Evolutionary conservation across 2,797 vertebrate genomes (phyloP).

Genomic region (Crypturellus tataupa): DNA sequence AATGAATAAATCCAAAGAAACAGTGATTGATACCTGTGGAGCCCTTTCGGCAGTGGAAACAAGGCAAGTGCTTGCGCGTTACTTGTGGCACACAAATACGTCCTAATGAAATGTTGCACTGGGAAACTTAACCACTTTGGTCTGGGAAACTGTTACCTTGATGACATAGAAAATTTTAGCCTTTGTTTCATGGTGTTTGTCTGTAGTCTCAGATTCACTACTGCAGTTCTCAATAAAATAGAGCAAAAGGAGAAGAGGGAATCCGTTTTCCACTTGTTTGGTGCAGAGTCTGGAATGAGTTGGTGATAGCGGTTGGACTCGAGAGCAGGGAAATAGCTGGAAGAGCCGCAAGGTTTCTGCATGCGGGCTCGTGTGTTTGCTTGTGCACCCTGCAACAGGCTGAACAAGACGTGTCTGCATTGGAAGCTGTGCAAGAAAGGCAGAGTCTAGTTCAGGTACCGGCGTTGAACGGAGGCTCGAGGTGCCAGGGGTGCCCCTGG

Average conservation of each 20-base stretch:
- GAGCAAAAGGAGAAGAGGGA: not conserved
- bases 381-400: not conserved
- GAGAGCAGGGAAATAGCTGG: not conserved
- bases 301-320: constrained; percentile 3
- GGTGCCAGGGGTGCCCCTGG: too few relatives aligned
- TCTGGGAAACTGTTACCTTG: not conserved
- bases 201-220: not conserved
- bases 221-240: constrained; percentile 10
- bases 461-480: too few relatives aligned
- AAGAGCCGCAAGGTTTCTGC: not conserved
- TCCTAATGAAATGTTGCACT: constrained; percentile 40
- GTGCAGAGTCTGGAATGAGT: constrained; percentile 31
- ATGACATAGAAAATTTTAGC: constrained; percentile 22
- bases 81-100: constrained; percentile 11
- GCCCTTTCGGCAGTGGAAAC: constrained; percentile 23
- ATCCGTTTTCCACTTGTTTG: not conserved
- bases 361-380: not conserved
- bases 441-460: not conserved
- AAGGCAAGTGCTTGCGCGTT: constrained; percentile 17
- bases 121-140: constrained; percentile 3
- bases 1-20: constrained; percentile 30
- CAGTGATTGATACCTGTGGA: constrained; percentile 37
- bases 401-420: not conserved
- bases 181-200: not conserved
- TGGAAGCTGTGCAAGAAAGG: not conserved